Base-by-base conservation (phyloP, 1,140 invertebrate genomes). In the Anoplolepis gracilipes region DNA sequence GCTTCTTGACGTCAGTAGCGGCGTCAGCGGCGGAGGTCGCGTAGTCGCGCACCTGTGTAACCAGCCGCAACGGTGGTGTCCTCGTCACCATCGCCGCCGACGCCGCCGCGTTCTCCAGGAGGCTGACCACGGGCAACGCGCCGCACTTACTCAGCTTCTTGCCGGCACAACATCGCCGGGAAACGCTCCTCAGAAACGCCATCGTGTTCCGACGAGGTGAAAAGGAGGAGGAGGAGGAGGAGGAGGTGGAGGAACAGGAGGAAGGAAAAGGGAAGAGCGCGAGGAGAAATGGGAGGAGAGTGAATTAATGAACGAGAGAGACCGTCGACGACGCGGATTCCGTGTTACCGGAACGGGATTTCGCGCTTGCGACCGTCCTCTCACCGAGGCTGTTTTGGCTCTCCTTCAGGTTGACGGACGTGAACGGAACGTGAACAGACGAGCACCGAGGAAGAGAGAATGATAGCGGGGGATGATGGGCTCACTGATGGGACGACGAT, bases 171-270 rank as follows among this genome's bases (percentile, higher is more conserved):
- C 90, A 89, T 78, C 92, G 90, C 70, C 92, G 90, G 73, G 92
- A 90, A 70, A 93, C 87, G 89, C 91, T 93, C 86, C 93, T 91
- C 87, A 94, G 89, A 90, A 94, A 94, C 90, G 93, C 93, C 93
- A 94, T 94, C 85, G 87, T n/a, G n/a, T 90, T 89, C 49, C 76
- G 62, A 69, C 86, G 79, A 67, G 25, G 22, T 6, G 49, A 30
- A 16, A 53, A n/a, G 39, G 16, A 55, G 16, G 10, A 7, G 30
- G 5, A 28, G 25, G 25, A 33, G 22, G 6, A 69, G 10, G 4
- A 7, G 22, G 2, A 36, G 25, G 33, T 22, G n/a, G 5, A 28
- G 33, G 33, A n/a, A 55, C 1, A 7, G n/a, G 11, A 10, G n/a
- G n/a, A n/a, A n/a, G 5, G 16, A 16, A 30, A 13, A 16, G 25